Conservation (phyloP, 1,140 invertebrate species). For the Bilobella aurantiaca region DNA sequence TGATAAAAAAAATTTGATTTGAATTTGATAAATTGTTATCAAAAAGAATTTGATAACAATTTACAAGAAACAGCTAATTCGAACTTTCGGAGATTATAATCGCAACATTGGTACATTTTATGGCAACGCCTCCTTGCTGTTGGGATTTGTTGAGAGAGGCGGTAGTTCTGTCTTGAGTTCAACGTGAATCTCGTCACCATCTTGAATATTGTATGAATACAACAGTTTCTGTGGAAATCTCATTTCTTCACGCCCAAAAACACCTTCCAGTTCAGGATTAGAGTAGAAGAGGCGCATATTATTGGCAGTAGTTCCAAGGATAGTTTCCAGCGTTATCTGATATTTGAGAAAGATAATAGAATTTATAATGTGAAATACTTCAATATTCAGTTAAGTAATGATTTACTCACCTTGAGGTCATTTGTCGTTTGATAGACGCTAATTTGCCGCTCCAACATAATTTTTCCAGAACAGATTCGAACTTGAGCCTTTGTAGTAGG, state of each 20-base stretch:
- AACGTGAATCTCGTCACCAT: constrained; percentile 82
- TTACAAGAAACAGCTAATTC: too few species aligned
- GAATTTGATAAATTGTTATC: too few species aligned
- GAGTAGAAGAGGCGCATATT: constrained; percentile 73
- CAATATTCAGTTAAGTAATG: too few species aligned
- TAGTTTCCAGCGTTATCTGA: constrained; percentile 52
- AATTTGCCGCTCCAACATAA: constrained; percentile 49
- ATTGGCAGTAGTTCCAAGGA: constrained; percentile 64
- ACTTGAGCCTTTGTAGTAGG: constrained; percentile 78
- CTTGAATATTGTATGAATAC: constrained; percentile 80
- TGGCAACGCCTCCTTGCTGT: too few species aligned
- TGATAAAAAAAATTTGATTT: too few species aligned
- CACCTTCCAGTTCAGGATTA: constrained; percentile 55
- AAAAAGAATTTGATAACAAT: too few species aligned
- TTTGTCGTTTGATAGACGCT: constrained; percentile 44
- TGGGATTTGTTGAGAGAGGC: too few species aligned
- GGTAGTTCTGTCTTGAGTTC: constrained; percentile 43
- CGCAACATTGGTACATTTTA: too few species aligned
- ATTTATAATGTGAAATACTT: too few species aligned
- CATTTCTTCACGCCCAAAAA: constrained; percentile 70
- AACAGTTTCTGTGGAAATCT: constrained; percentile 72
- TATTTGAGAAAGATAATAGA: constrained; percentile 16
- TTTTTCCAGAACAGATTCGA: constrained; percentile 63
- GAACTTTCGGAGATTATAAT: too few species aligned
- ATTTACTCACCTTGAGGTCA: constrained; percentile 67